A percentile compares a stretch with the other conserved stretches of the same genome.
phyloP scores from a whole-genome alignment of 2,113 vertebrate species.

The Scytalopus superciliaris region DNA sequence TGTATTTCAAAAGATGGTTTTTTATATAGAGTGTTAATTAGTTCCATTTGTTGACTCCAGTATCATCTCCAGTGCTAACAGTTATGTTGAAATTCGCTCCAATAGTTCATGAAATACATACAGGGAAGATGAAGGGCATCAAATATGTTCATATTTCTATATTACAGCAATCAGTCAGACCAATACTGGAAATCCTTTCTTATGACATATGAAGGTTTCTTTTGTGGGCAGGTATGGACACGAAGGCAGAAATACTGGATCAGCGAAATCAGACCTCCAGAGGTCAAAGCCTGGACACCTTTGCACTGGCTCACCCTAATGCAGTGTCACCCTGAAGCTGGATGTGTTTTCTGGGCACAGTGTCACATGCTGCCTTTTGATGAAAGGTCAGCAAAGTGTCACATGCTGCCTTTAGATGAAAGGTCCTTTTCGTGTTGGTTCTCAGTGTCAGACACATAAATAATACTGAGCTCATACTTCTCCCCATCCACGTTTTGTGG shows the following conservation, averaged over 20 bases:
- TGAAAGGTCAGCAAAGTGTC: neutral
- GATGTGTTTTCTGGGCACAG: neutral
- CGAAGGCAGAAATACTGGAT: neutral
- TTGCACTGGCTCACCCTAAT: neutral
- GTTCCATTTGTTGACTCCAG: neutral
- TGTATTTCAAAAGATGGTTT: neutral
- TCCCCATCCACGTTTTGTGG: neutral
- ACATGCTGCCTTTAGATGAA: neutral
- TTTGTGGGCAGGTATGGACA: neutral
- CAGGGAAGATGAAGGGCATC: neutral
- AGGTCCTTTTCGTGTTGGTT: neutral
- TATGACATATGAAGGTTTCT: neutral
- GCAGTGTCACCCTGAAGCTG: neutral
- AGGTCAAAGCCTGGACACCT: neutral
- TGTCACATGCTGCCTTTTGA: neutral
- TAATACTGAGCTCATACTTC: neutral
- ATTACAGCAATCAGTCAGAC: neutral
- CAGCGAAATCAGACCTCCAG: neutral
- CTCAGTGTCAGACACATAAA: neutral
- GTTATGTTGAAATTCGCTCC: neutral
- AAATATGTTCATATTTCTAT: neutral
- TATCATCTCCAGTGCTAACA: neutral
- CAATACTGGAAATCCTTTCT: neutral
- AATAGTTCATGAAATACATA: neutral
- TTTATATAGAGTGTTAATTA: neutral